Percentiles rank a stretch among this genome's conserved stretches.
These are phyloP conservation scores for Anolis apletophallus DNA, from an alignment of 2,797 vertebrate species.

Conservation along the genomic window DNA sequence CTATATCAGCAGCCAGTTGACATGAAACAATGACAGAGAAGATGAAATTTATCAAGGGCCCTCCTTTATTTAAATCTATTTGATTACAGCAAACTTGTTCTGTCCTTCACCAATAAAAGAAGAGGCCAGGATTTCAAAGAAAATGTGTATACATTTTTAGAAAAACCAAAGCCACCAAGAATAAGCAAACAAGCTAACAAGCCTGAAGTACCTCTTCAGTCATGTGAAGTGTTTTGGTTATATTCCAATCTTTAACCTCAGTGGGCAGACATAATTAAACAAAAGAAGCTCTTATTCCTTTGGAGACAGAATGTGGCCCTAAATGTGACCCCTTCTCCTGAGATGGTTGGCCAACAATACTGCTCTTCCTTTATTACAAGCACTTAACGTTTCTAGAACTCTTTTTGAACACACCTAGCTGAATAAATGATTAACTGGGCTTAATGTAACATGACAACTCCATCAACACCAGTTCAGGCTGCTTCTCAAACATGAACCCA, in stretches of 20 bases:
- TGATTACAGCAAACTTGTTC: not conserved
- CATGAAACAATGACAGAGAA: not conserved
- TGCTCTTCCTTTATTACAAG: slow-evolving; percentile 45
- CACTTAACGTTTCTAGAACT: slow-evolving; percentile 34
- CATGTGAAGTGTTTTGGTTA: not conserved
- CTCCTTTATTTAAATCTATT: not conserved
- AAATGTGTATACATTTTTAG: not conserved
- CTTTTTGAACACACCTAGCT: slow-evolving; percentile 42
- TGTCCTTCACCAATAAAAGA: not conserved
- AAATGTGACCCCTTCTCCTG: not conserved
- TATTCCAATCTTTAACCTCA: slow-evolving; percentile 3
- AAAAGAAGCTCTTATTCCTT: not conserved
- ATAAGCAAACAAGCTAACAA: too few relatives aligned
- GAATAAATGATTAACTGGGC: slow-evolving; percentile 32
- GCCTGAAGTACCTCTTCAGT: not conserved
- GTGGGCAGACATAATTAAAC: not conserved
- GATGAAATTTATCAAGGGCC: not conserved
- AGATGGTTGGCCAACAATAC: slow-evolving; percentile 50
- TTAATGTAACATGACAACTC: not conserved
- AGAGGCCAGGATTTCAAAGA: not conserved
- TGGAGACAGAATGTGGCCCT: not conserved
- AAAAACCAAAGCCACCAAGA: not conserved
- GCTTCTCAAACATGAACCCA: not conserved
- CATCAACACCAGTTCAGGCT: not conserved
- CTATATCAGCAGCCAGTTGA: not conserved